Base-by-base conservation (phyloP, 2,113 vertebrate genomes). In the Mandrillus leucophaeus region DNA sequence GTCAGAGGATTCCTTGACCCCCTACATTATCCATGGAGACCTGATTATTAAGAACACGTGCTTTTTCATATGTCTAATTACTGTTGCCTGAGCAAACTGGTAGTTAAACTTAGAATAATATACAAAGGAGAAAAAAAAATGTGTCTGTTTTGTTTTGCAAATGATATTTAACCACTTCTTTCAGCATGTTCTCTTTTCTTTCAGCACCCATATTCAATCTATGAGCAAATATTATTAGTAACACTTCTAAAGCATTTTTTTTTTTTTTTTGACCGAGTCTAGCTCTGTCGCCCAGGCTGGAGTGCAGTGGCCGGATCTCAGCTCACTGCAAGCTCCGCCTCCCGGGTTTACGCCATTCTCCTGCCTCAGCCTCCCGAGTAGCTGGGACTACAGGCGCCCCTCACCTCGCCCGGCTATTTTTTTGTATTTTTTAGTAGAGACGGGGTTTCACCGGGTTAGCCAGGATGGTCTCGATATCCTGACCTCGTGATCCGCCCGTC, bases 11-110 rank as follows among this genome's bases (percentile, higher is more conserved):
- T 88, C 72, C n/a, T 17, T 93, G 81, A 79, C 30, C 30, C 73
- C 12, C 14, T 81, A 91, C 90, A 86, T 68, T 57, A 23, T 14
- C 64, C 35, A 61, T 22, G 66, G 35, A 84, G 9, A 43, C 0
- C 11, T 81, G 32, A 2, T 88, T 90, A 96, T 32, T 84, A 90
- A 94, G 48, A 90, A 18, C 43, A 78, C 20, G 66, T 81, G 8
- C 25, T 82, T 89, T 90, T 48, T 52, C 57, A 50, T 70, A 43
- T 70, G 7, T 83, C 68, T 90, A 96, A 93, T 90, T 93, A 93
- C 52, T 35, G 9, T 11, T 83, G 4, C 85, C 61, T 73, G 68
- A 85, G 43, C 3, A 87, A 97, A 75, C 30, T 61, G 32, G 16
- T 57, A 93, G n/a, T 64, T 89, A 16, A 20, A 83, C 25, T 50